These are phyloP conservation scores for Danio albolineatus DNA, from an alignment of 2,797 vertebrate genomes.

Conservation along the genomic window DNA sequence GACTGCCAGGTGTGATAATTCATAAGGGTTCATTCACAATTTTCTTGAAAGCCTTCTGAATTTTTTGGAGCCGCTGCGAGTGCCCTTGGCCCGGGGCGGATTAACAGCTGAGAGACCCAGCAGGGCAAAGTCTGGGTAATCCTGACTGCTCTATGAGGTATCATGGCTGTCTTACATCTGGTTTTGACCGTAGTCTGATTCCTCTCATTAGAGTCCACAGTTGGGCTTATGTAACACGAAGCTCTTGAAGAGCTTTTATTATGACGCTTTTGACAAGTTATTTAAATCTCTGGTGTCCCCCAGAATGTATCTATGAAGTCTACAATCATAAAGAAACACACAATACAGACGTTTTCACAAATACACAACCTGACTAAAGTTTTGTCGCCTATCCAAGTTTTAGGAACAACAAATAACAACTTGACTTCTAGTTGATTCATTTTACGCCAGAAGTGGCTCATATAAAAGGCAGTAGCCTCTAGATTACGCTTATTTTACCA, in stretches of 20 bases:
- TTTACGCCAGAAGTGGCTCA: no score
- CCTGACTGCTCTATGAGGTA: conserved; percentile 17
- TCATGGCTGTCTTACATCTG: conserved; percentile 34
- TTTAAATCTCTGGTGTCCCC: neutral
- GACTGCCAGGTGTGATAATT: conserved; percentile 63
- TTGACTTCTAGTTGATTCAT: no score
- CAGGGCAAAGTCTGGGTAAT: conserved; percentile 60
- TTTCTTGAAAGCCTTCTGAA: conserved; percentile 21
- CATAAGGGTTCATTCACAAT: conserved; percentile 20
- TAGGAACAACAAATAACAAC: no score
- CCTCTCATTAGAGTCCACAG: conserved; percentile 43
- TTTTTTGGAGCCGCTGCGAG: conserved; percentile 42
- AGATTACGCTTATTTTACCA: no score
- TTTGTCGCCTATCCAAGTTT: no score
- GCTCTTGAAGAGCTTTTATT: neutral
- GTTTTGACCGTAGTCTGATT: conserved; percentile 39
- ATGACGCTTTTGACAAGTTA: neutral
- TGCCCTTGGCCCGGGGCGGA: conserved; percentile 60
- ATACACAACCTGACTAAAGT: no score
- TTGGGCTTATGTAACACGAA: conserved; percentile 35
- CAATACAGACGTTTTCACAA: no score
- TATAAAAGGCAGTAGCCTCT: no score
- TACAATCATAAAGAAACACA: no score
- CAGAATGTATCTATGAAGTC: neutral
- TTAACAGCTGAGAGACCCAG: conserved; percentile 58